Evolutionary conservation across 2,888 invertebrate species (phyloP), one percentile per base, ranked within the genome.

Genomic region (Camponotus fellah): DNA sequence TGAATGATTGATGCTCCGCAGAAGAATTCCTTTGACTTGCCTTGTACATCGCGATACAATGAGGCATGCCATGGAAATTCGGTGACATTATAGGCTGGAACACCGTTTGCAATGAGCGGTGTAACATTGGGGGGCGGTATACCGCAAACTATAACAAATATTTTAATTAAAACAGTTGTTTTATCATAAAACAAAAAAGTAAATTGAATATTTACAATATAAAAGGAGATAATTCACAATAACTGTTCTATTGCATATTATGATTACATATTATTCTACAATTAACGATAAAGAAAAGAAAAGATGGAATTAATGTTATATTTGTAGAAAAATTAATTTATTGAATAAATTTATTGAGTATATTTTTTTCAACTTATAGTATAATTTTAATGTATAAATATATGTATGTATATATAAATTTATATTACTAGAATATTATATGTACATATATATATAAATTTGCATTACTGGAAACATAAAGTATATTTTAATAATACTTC

Each of bases 11-110:
- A 93, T n/a, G 95, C 94, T 21, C 95, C 95, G 76, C 95, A 95
- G 34, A 92, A 91, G 66, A 94, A 95, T 46, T 87, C 71, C 75
- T 93, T 95, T 4, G 77, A 43, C 3, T 79, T 85, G 9, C 26
- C 46, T 2, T 69, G 56, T 26, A 9, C 60, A 9, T 88, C 85
- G 6, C 81, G 65, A 81, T 95, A 95, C 3, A 95, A 79, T 2
- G 94, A 94, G 17, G 92, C 95, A 69, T 95, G 94, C 95, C 95
- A 95, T 0, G 95, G 95, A 79, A 95, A 94, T 60, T 95, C 94
- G 0, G 90, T 89, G 21, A 93, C 84, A 0, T n/a, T n/a, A n/a
- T 26, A 26, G 26, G 94, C 89, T 9, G 5, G 2, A 5, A 76
- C 75, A n/a, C 95, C 95, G 66, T 93, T 88, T 4, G 92, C 89